These are phyloP conservation scores for Salminus brasiliensis DNA, from an alignment of 2,113 vertebrate species.

Conservation along the genomic window DNA sequence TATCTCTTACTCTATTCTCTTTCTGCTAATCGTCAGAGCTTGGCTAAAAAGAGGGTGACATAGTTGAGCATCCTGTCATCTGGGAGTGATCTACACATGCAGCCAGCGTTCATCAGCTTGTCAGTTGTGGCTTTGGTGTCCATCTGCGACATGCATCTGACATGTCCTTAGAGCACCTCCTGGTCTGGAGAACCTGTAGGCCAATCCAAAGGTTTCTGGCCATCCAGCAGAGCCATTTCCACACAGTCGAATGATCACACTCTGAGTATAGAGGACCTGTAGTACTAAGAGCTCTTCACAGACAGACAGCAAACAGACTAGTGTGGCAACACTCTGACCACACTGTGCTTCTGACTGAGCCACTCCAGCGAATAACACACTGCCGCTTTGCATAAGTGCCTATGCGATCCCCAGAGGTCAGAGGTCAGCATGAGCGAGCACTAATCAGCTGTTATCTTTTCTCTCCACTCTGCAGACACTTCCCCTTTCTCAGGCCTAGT, in stretches of 20 bases:
- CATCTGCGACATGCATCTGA: too few species aligned
- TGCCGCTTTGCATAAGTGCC: not conserved
- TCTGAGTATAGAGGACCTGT: too few species aligned
- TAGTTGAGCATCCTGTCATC: not conserved
- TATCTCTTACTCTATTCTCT: not conserved
- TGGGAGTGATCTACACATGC: not conserved
- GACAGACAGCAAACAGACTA: not conserved
- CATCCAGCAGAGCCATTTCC: not conserved
- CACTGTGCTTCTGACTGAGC: not conserved
- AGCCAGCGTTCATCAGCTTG: too few species aligned
- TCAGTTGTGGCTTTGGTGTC: too few species aligned
- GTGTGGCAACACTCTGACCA: not conserved
- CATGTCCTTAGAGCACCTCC: too few species aligned
- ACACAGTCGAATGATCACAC: too few species aligned
- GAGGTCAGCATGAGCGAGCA: slow-evolving; percentile 47
- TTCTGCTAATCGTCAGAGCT: not conserved
- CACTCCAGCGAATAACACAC: not conserved
- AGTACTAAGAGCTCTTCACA: not conserved
- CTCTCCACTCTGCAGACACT: not conserved
- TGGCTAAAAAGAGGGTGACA: not conserved
- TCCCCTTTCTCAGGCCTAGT: slow-evolving; percentile 5
- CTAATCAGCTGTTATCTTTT: slow-evolving; percentile 37
- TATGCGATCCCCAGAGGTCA: slow-evolving; percentile 39
- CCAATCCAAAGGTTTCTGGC: too few species aligned
- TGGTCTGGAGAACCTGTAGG: not conserved